phyloP scores from a whole-genome alignment of 2,888 invertebrate genomes.

The Willowsia nigromaculata region DNA sequence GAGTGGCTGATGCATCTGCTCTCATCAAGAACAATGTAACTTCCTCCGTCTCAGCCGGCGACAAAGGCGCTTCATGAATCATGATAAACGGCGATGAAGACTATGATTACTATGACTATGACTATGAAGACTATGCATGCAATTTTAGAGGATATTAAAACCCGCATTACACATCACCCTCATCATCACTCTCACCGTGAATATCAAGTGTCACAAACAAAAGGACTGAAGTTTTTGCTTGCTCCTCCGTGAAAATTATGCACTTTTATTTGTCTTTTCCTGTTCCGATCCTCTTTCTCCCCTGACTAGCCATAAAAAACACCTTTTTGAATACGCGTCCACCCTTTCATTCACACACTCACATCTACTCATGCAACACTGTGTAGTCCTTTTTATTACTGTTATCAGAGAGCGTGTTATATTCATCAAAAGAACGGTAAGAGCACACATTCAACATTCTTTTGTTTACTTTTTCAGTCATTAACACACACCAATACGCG shows the following conservation, averaged over 20 bases:
- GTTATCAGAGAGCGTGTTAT: neutral
- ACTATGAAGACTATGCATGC: neutral
- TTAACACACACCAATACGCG: constrained; percentile 14
- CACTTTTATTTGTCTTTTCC: constrained; percentile 45
- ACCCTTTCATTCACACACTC: neutral
- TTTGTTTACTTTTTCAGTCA: constrained; percentile 46
- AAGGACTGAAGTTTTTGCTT: constrained; percentile 32
- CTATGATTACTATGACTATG: neutral
- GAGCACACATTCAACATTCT: neutral
- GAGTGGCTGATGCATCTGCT: constrained; percentile 36
- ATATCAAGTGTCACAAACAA: constrained; percentile 41
- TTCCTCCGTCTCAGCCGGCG: neutral
- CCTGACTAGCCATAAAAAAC: constrained; percentile 19
- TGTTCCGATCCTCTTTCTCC: constrained; percentile 1
- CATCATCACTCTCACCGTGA: constrained; percentile 33
- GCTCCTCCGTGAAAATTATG: constrained; percentile 48
- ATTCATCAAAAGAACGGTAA: neutral
- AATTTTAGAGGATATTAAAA: neutral
- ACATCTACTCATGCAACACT: neutral
- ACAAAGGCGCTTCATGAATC: constrained; percentile 44
- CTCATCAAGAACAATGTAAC: constrained; percentile 26
- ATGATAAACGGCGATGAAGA: constrained; percentile 7
- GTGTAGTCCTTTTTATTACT: neutral
- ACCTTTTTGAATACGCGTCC: neutral
- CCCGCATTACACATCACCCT: neutral